Evolutionary conservation across 2,888 invertebrate species (phyloP), one percentile per base, ranked within the genome.

Genomic region (Torymus aiolomorphi): DNA sequence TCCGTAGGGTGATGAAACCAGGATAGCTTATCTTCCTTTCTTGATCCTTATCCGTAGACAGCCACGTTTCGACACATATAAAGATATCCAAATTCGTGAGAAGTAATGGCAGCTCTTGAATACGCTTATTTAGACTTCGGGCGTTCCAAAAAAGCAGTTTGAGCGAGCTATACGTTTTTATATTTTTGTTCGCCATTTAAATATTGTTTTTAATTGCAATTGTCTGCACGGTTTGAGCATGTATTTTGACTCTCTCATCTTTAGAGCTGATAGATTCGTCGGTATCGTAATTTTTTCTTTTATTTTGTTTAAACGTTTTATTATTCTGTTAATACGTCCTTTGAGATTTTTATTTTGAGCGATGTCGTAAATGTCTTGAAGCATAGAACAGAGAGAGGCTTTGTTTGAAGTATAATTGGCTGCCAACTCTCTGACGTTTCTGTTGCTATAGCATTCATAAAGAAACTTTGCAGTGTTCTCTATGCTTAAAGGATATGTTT

Each of bases 1-100:
- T 65, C 2, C 31, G 18, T 4, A 66, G n/a, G 0, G 56, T 63
- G 14, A 13, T 13, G 42, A 77, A 77, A 13, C 71, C 76, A 11
- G 76, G 69, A n/a, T n/a, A n/a, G n/a, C n/a, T n/a, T n/a, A 14
- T 49, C 18, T 49, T 75, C n/a, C 14, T 66, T 16, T 24, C 51
- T 11, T 24, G 14, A 0, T 52, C 20, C n/a, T 67, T 18, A 16
- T 54, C 13, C 12, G 1, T 2, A 2, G 61, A 20, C 2, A 70
- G n/a, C 76, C 63, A 69, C 10, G 70, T 31, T 70, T 76, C 70
- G 2, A 76, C 63, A 54, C 69, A 69, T 13, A 76, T 57, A 49
- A 76, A 69, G 8, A 76, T 59, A 18, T 76, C 61, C 12, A 69
- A 4, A 31, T 69, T 16, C 2, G 56, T 14, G 13, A 67, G 14